A percentile compares a stretch with the other conserved stretches of the same genome.
Conservation (phyloP, 2,888 invertebrate species). For the Dynastes hyllus region DNA sequence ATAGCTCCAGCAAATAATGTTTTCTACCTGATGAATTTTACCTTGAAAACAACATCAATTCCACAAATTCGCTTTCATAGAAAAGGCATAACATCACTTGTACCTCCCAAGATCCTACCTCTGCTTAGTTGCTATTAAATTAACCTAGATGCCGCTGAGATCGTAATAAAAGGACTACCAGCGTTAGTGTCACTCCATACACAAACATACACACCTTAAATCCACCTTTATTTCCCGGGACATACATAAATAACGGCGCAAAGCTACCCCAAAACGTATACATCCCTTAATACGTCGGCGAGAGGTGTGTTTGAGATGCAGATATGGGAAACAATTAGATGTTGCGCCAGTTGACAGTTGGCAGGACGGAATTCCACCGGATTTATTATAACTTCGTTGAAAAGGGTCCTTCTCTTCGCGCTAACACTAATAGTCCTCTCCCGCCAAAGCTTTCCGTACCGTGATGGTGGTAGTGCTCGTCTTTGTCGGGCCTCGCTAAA, state of each 20-base stretch:
- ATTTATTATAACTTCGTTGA: slow-evolving; percentile 42
- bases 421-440: too few species aligned
- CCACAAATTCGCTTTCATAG: too few species aligned
- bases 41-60: too few species aligned
- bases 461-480: too few species aligned
- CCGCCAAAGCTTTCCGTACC: too few species aligned
- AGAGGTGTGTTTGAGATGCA: slow-evolving; percentile 14
- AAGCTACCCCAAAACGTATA: not conserved
- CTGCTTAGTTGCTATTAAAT: not conserved
- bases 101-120: not conserved
- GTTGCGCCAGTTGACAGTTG: slow-evolving; percentile 34
- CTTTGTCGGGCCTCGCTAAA: too few species aligned
- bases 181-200: not conserved
- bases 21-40: too few species aligned
- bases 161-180: slow-evolving; percentile 6
- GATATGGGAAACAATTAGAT: slow-evolving; percentile 45
- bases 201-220: not conserved
- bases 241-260: slow-evolving; percentile 10
- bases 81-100: too few species aligned
- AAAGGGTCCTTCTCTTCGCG: slow-evolving; percentile 23
- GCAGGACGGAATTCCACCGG: slow-evolving; percentile 30
- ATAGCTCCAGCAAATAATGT: too few species aligned
- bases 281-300: not conserved
- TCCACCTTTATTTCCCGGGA: slow-evolving; percentile 12
- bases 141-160: not conserved